phyloP scores from a whole-genome alignment of 30 jellyfish, hydroid and myxozoan genomes.

The Aurelia aurita complex sp. Pacific region DNA sequence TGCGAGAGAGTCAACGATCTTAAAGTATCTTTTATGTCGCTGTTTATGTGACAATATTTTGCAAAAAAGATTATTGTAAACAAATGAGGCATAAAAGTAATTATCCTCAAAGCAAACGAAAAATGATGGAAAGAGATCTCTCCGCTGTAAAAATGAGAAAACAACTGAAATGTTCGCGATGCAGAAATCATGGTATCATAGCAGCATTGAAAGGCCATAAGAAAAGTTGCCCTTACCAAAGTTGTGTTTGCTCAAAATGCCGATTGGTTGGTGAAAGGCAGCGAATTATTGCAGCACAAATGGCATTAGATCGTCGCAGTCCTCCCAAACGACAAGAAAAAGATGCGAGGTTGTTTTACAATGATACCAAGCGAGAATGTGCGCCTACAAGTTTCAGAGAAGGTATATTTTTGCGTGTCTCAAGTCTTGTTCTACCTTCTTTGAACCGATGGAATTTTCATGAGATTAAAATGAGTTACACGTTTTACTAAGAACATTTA shows the following conservation, averaged over 20 bases:
- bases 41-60: background rate
- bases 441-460: too few relatives aligned
- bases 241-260: conserved; percentile 67
- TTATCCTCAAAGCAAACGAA: conserved; percentile 11
- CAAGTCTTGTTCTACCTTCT: too few relatives aligned
- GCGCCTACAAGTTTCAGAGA: too few relatives aligned
- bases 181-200: conserved; percentile 53
- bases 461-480: too few relatives aligned
- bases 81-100: conserved; percentile 49
- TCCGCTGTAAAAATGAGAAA: conserved; percentile 36
- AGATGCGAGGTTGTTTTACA: conserved; percentile 1
- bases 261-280: conserved; percentile 45
- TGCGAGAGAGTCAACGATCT: too few relatives aligned
- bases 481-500: too few relatives aligned
- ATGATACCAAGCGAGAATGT: background rate
- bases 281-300: conserved; percentile 50
- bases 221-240: conserved; percentile 59
- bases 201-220: conserved; percentile 63
- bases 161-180: conserved; percentile 56
- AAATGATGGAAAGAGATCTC: conserved; percentile 26
- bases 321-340: background rate
- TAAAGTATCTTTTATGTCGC: too few relatives aligned
- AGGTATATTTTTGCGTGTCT: too few relatives aligned
- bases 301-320: conserved; percentile 33
- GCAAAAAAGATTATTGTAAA: background rate